phyloP scores from a whole-genome alignment of 2,797 vertebrate species.

The Austrolebias charrua region DNA sequence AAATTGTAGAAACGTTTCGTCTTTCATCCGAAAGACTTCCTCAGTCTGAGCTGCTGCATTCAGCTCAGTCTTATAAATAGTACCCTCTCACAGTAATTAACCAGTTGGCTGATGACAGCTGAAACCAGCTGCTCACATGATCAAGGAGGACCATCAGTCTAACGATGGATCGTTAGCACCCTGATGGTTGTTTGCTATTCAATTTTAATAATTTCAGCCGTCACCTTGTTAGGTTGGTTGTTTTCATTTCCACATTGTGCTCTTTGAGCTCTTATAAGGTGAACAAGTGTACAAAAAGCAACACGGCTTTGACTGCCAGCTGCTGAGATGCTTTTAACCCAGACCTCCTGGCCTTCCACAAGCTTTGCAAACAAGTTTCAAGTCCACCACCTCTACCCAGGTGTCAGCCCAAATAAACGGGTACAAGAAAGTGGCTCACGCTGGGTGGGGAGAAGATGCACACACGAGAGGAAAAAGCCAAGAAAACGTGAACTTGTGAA shows the following conservation, averaged over 20 bases:
- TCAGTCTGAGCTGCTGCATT: no score
- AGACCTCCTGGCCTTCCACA: slow-evolving; percentile 37
- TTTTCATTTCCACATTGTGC: slow-evolving; percentile 30
- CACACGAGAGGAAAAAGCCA: slow-evolving; percentile 11
- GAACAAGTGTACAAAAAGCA: slow-evolving; percentile 46
- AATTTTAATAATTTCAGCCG: slow-evolving; percentile 35
- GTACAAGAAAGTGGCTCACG: slow-evolving; percentile 44
- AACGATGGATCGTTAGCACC: no score
- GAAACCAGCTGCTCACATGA: no score
- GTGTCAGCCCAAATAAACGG: slow-evolving; percentile 64
- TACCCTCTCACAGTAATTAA: no score
- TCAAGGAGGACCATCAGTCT: no score
- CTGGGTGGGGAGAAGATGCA: slow-evolving; percentile 22
- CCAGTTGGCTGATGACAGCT: no score
- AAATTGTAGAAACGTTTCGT: slow-evolving; percentile 3
- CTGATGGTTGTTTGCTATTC: no score
- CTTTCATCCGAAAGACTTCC: no score
- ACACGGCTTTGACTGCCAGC: slow-evolving; percentile 51
- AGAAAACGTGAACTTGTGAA: slow-evolving; percentile 5
- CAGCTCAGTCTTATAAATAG: no score
- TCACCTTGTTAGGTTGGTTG: slow-evolving; percentile 19
- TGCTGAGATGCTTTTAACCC: slow-evolving; percentile 41
- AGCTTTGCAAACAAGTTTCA: slow-evolving; percentile 58
- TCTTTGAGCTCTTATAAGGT: slow-evolving; percentile 49
- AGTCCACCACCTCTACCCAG: slow-evolving; percentile 45